A percentile compares a stretch with the other conserved stretches of the same genome.
phyloP scores from a whole-genome alignment of 92 coral and sea anemone genomes.

The Phenganax marumi region DNA sequence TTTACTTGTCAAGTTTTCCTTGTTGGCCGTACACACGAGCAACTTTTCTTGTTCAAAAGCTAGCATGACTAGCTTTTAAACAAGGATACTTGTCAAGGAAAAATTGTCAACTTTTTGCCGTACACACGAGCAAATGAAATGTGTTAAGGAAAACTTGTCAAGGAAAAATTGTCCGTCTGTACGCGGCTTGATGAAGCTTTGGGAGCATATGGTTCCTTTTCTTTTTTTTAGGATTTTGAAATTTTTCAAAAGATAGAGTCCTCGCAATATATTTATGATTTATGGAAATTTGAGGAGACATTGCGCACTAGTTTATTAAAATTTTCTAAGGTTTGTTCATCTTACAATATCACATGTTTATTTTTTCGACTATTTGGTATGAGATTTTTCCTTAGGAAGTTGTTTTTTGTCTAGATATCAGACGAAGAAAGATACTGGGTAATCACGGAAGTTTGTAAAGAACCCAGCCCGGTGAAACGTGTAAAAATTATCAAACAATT shows the following conservation, averaged over 20 bases:
- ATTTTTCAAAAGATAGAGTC: slow-evolving; percentile 77
- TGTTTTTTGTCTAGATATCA: slow-evolving; percentile 64
- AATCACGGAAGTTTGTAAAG: slow-evolving; percentile 87
- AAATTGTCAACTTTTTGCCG: too few species aligned
- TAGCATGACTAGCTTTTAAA: too few species aligned
- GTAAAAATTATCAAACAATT: slow-evolving; percentile 85
- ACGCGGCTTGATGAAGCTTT: too few species aligned
- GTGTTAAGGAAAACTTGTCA: too few species aligned
- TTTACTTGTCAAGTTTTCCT: too few species aligned
- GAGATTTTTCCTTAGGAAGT: not conserved
- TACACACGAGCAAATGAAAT: too few species aligned
- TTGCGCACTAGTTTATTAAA: slow-evolving; percentile 74
- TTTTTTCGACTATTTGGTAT: too few species aligned
- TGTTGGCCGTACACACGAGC: too few species aligned
- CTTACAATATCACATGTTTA: too few species aligned
- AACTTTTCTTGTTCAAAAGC: too few species aligned
- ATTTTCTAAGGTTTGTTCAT: slow-evolving; percentile 70
- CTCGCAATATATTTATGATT: slow-evolving; percentile 86
- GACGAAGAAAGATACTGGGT: slow-evolving; percentile 94
- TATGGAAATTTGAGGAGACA: slow-evolving; percentile 89
- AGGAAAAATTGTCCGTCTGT: too few species aligned
- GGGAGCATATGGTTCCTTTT: not conserved
- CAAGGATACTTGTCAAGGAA: too few species aligned
- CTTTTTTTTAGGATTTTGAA: slow-evolving; percentile 74
- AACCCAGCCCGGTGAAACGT: slow-evolving; percentile 76